Evolutionary conservation across 2,888 invertebrate species (phyloP).

Genomic region (Meganola albula): DNA sequence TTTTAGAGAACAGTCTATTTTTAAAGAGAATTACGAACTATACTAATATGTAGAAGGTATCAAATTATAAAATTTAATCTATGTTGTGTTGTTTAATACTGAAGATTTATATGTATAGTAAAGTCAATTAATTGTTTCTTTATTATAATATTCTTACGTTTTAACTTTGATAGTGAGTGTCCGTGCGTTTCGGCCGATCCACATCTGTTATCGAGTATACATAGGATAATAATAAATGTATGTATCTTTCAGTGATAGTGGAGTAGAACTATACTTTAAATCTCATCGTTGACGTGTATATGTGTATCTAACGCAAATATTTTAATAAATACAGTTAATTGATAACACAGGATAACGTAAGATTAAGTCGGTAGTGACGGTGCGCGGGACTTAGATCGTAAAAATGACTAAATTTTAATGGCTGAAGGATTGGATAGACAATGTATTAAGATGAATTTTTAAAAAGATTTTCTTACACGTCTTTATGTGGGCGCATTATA

Average conservation of each 20-base stretch:
- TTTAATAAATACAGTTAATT: slow-evolving; percentile 37
- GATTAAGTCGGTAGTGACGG: slow-evolving; percentile 58
- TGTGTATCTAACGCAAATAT: slow-evolving; percentile 61
- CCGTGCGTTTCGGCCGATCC: slow-evolving; percentile 49
- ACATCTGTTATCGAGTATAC: slow-evolving; percentile 64
- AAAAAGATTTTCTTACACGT: too few relatives aligned
- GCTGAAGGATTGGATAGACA: too few relatives aligned
- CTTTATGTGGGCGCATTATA: too few relatives aligned
- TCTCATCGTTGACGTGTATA: slow-evolving; percentile 61
- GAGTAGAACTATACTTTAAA: slow-evolving; percentile 34
- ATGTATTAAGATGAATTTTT: too few relatives aligned
- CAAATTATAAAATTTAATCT: too few relatives aligned
- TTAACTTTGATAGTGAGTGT: slow-evolving; percentile 19
- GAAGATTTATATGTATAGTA: too few relatives aligned
- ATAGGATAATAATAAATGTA: slow-evolving; percentile 52
- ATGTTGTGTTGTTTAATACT: too few relatives aligned
- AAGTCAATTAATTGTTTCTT: slow-evolving; percentile 22
- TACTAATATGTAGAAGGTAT: too few relatives aligned
- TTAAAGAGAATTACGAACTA: too few relatives aligned
- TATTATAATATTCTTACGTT: slow-evolving; percentile 21
- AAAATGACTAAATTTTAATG: too few relatives aligned
- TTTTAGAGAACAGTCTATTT: too few relatives aligned
- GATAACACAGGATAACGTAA: slow-evolving; percentile 49
- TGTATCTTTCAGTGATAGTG: slow-evolving; percentile 62
- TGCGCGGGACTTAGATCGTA: slow-evolving; percentile 43